Base-by-base conservation (phyloP, 2,113 vertebrate genomes). In the Phycodurus eques region DNA sequence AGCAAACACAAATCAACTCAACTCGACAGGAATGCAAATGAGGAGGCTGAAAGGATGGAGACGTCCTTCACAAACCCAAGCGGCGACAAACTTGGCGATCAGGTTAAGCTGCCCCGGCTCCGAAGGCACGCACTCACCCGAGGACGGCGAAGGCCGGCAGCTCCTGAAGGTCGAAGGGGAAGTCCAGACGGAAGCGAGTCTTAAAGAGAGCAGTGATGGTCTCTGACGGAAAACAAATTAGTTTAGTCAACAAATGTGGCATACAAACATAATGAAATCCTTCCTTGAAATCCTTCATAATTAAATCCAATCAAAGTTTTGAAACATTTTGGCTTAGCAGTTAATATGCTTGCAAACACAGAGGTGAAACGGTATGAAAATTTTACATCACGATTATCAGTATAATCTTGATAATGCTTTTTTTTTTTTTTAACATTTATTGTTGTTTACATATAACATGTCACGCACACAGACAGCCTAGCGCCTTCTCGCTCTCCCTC, bases 121-220 rank as follows among this genome's bases (percentile, higher is more conserved):
- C 63, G 53, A 59, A 31, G 57, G 62, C 54, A 71, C 14, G 42
- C 35, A 75, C 96, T 92, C 86, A 99, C 98, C 97, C 97, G 0
- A 99, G 96, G 79, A 99, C 94, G 0, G 96, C 98, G 1, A 99
- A 99, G 11, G 96, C 98, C 0, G 98, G 98, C 70, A 99, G 93
- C 87, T 98, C 98, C 92, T 99, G 98, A 70, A 99, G 95, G 92
- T 99, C 98, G 14, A 99, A 99, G 8, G 98, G 98, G 83, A 99
- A 99, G 88, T 99, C 98, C 0, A 99, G 92, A n/a, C 97, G 95
- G 90, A 99, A 99, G 8, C 97, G 95, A 2, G 97, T 99, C 93
- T 98, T 99, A 91, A 99, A 99, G 74, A 99, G 94, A 1, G 98
- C 98, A 0, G 98, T 99, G 87, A 99, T 99, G 12, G 97, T 99